Percentiles rank a stretch among this genome's conserved stretches.
Conservation (phyloP, 2,113 vertebrate species). For the Gadus chalcogrammus region DNA sequence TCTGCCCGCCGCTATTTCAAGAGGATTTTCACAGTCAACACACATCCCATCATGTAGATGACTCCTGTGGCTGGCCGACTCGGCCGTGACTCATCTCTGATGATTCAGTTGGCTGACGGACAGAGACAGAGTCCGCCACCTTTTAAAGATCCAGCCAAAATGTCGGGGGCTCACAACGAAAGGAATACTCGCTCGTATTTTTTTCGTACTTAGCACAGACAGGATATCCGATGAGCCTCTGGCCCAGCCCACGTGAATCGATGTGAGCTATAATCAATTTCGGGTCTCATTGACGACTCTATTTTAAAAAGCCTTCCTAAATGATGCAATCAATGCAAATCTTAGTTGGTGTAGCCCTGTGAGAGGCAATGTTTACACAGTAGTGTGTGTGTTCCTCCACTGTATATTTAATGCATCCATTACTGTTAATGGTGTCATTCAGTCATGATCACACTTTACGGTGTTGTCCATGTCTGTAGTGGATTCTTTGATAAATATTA, state of each 20-base stretch:
- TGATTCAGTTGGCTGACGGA: neutral
- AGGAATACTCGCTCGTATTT: neutral
- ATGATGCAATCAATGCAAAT: neutral
- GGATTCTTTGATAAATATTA: too few species aligned
- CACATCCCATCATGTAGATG: constrained; percentile 22
- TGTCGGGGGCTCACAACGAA: too few species aligned
- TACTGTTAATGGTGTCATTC: neutral
- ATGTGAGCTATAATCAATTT: neutral
- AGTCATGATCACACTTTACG: neutral
- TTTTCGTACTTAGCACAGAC: neutral
- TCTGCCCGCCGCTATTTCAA: constrained; percentile 43
- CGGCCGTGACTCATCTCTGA: constrained; percentile 9
- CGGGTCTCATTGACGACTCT: neutral
- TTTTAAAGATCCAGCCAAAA: neutral
- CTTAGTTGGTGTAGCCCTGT: neutral
- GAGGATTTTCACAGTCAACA: constrained; percentile 38
- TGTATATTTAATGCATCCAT: neutral
- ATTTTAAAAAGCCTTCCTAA: neutral
- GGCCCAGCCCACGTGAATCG: neutral
- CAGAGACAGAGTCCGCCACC: neutral
- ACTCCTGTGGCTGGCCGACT: constrained; percentile 16
- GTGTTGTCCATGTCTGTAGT: too few species aligned
- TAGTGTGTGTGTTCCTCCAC: neutral
- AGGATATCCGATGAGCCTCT: neutral
- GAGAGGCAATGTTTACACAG: neutral